These are phyloP conservation scores for Lytechinus variegatus DNA, from an alignment of 35 echinoderm and acorn worm species.

Conservation along the genomic window DNA sequence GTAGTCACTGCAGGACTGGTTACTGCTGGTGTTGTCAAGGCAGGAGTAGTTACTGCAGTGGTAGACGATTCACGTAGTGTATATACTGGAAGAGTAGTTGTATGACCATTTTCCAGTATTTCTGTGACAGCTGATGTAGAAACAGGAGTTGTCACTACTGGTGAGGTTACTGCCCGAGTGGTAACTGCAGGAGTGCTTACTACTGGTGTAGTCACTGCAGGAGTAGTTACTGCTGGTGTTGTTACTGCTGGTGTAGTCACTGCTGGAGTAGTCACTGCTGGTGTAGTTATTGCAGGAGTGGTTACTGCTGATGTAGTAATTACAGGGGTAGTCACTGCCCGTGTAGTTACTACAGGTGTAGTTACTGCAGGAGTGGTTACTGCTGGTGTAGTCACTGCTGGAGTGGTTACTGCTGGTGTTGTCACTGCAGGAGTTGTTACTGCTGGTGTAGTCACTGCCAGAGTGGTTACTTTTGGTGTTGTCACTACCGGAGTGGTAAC, in stretches of 20 bases:
- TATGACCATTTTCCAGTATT: no score
- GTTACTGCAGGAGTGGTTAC: constrained; percentile 11
- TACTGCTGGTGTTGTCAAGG: constrained; percentile 7
- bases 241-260: not conserved
- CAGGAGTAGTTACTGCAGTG: no score
- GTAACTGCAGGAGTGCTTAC: not conserved
- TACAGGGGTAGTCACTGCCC: not conserved
- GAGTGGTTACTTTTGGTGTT: not conserved
- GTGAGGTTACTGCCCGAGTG: not conserved
- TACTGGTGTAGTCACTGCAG: not conserved
- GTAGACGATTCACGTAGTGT: no score
- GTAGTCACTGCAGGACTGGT: constrained; percentile 37
- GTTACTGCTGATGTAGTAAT: not conserved
- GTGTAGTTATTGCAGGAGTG: not conserved
- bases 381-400: not conserved
- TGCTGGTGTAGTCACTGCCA: not conserved
- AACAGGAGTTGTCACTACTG: constrained; percentile 21
- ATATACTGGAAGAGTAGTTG: no score
- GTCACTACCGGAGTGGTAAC: not conserved
- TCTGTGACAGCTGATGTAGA: no score
- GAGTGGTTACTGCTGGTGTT: not conserved
- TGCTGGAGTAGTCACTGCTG: not conserved
- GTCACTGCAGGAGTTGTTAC: constrained; percentile 23
- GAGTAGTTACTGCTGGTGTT: not conserved
- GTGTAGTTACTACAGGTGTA: not conserved